Evolutionary conservation across 2,888 invertebrate species (phyloP).

Genomic region (Sialis lutaria): DNA sequence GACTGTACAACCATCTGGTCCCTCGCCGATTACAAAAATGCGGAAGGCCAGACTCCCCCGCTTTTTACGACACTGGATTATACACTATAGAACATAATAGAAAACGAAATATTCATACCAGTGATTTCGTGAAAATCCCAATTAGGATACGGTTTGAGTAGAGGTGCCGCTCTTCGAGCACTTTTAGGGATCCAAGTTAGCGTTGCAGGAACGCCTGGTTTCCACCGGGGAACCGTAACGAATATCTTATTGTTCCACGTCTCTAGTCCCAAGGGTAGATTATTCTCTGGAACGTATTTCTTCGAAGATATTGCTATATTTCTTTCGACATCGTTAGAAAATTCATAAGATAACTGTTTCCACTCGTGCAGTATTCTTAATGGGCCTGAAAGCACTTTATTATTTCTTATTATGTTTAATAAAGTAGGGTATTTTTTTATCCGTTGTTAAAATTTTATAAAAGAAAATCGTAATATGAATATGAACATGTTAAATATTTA

Average conservation of each 20-base stretch:
- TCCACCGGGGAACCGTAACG: conserved; percentile 62
- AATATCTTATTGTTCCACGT: conserved; percentile 49
- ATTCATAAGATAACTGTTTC: conserved; percentile 58
- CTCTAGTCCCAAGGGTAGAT: conserved; percentile 58
- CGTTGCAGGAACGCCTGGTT: conserved; percentile 55
- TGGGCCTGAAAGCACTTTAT: too few species aligned
- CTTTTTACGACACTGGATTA: too few species aligned
- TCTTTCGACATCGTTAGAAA: conserved; percentile 37
- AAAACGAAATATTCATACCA: neutral
- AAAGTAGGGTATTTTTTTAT: too few species aligned
- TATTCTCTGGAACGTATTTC: conserved; percentile 51
- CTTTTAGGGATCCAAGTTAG: conserved; percentile 45
- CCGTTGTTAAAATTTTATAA: too few species aligned
- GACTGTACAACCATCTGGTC: too few species aligned
- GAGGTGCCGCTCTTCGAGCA: conserved; percentile 36
- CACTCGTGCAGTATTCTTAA: conserved; percentile 49
- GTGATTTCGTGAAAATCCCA: conserved; percentile 43
- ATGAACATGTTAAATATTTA: too few species aligned
- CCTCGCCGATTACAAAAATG: too few species aligned
- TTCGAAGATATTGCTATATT: conserved; percentile 37
- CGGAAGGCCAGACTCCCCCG: too few species aligned
- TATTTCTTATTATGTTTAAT: too few species aligned
- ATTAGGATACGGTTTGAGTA: conserved; percentile 53
- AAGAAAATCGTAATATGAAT: too few species aligned
- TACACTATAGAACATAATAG: too few species aligned